These are phyloP conservation scores for Poecile montanus DNA, from an alignment of 2,797 vertebrate species.

Conservation along the genomic window DNA sequence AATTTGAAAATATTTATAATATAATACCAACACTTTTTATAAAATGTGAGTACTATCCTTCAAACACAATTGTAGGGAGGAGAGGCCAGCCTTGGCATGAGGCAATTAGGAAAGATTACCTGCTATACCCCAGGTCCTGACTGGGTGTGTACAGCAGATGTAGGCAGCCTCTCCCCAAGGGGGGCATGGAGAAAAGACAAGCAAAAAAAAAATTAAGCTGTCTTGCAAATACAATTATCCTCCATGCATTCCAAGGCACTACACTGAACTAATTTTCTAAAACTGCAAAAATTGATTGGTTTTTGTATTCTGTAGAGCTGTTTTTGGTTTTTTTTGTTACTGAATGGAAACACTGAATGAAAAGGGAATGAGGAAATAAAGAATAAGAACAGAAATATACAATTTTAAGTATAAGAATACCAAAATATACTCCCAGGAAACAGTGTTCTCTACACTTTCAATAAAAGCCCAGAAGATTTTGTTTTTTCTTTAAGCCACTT, in stretches of 20 bases:
- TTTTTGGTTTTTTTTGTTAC: neutral
- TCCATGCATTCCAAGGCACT: neutral
- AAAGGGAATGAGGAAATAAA: neutral
- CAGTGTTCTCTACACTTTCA: neutral
- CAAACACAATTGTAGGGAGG: neutral
- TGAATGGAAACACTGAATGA: neutral
- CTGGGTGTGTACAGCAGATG: neutral
- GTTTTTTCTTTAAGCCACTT: neutral
- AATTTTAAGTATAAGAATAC: neutral
- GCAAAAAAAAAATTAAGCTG: neutral
- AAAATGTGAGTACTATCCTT: neutral
- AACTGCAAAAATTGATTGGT: neutral
- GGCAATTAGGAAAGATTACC: neutral
- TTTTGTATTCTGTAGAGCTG: neutral
- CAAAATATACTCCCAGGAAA: neutral
- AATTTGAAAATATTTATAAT: neutral
- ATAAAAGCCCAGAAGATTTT: neutral
- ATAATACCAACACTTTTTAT: neutral
- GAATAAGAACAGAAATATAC: neutral
- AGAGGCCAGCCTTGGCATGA: neutral
- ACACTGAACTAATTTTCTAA: neutral
- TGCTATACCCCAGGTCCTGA: neutral
- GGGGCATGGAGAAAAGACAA: neutral
- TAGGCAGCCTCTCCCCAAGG: neutral
- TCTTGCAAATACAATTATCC: neutral